Evolutionary conservation across 1,140 invertebrate genomes (phyloP), one percentile per base, ranked within the genome.

Genomic region (Theocolax elegans): DNA sequence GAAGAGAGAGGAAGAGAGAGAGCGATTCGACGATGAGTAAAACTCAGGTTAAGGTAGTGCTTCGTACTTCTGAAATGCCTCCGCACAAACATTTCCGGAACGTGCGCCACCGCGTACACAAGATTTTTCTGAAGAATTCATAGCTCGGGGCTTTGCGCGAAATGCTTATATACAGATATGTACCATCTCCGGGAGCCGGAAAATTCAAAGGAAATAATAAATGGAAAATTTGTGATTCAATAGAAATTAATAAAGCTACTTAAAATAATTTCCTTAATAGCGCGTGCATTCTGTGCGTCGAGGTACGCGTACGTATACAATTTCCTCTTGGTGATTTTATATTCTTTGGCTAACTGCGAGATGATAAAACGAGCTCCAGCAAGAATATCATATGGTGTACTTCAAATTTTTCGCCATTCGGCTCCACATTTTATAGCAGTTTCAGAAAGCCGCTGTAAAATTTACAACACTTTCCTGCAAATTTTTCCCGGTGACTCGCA

Each of bases 51-150:
- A 40, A 60, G 60, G 51, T 40, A 71, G 54, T 64, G 62, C 44
- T 46, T 25, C 21, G 44, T 31, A 71, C 66, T 65, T 66, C 53
- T 60, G 42, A 58, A 71, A 71, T 53, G 46, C 64, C 31, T 51
- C n/a, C 23, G 13, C 42, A 13, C 54, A 42, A 56, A 66, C 35
- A 71, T 71, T 66, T 59, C 46, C 31, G 38, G 62, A 71, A 66
- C 54, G 54, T 38, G 62, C 35, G 56, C 21, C 29, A 10, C 54
- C 19, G 35, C 56, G 29, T 17, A 44, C 56, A 51, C 44, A 29
- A 54, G 56, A 69, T 69, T 42, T 69, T 69, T 60, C 46, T 42
- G 35, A 60, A 69, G 31, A 60, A 69, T 62, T 69, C 31, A 60
- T 53, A 42, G 19, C 67, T 53, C 44, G 19, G 25, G 38, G 67